Conservation (phyloP, 2,113 vertebrate genomes). For the Callipepla californica region DNA sequence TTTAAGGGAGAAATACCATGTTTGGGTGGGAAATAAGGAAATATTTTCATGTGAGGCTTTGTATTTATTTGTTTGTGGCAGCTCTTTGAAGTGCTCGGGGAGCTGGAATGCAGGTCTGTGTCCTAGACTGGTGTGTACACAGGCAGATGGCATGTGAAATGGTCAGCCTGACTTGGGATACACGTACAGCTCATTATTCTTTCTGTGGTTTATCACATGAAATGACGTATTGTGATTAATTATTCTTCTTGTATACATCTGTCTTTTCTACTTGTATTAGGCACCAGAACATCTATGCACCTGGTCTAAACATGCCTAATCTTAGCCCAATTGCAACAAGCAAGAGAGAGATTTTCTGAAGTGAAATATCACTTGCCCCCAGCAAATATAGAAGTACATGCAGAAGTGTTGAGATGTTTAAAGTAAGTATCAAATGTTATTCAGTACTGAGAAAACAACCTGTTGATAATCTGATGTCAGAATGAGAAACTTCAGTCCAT, state of each 20-base stretch:
- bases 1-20: background rate
- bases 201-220: background rate
- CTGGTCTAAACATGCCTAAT: background rate
- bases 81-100: background rate
- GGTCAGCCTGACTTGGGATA: background rate
- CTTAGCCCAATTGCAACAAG: background rate
- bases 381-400: background rate
- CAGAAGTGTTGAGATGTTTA: background rate
- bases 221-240: fast-evolving
- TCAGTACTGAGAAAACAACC: background rate
- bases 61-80: background rate
- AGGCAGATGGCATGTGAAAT: background rate
- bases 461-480: background rate
- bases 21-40: background rate
- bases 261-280: background rate
- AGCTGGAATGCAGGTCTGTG: background rate
- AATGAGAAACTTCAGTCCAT: background rate
- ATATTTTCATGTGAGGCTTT: background rate
- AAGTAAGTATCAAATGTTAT: background rate
- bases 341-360: background rate
- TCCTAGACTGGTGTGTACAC: background rate
- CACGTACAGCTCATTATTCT: background rate
- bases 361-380: background rate
- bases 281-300: background rate
- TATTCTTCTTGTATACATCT: background rate